phyloP scores from a whole-genome alignment of 2,113 vertebrate species.

The Pteropus alecto region DNA sequence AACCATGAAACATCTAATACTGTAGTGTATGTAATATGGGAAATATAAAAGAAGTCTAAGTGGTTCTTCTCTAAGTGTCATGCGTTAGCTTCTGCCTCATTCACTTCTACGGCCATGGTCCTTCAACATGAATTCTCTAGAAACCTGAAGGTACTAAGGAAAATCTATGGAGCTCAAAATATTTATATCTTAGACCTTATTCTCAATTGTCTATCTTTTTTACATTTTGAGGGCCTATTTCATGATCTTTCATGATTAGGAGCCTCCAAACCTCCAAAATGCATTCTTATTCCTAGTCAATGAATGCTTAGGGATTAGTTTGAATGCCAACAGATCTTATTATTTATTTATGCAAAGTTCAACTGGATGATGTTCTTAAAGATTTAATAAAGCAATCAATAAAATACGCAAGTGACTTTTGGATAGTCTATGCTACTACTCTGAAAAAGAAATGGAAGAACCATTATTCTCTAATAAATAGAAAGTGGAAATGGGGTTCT shows the following conservation, averaged over 20 bases:
- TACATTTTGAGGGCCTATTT: background rate
- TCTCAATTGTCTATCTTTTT: background rate
- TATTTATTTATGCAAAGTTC: background rate
- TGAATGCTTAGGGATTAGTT: background rate
- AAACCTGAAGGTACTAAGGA: background rate
- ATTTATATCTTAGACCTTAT: background rate
- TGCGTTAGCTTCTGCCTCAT: background rate
- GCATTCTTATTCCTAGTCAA: background rate
- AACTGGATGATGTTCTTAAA: background rate
- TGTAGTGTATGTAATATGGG: background rate
- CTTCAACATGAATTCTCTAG: background rate
- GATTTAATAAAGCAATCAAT: background rate
- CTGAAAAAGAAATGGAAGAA: background rate
- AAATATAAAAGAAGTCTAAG: background rate
- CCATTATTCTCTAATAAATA: background rate
- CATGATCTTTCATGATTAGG: background rate
- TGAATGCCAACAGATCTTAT: background rate
- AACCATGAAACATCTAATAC: background rate
- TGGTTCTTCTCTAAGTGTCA: background rate
- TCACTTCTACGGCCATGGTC: background rate
- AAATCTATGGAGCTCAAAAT: background rate
- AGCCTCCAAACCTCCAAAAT: conserved; percentile 16
- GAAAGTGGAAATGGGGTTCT: accelerated
- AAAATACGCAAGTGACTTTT: background rate
- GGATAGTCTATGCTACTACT: background rate